Percentiles rank a stretch among this genome's conserved stretches.
phyloP scores from a whole-genome alignment of 1,140 invertebrate genomes.

The Drosophila pectinifera region DNA sequence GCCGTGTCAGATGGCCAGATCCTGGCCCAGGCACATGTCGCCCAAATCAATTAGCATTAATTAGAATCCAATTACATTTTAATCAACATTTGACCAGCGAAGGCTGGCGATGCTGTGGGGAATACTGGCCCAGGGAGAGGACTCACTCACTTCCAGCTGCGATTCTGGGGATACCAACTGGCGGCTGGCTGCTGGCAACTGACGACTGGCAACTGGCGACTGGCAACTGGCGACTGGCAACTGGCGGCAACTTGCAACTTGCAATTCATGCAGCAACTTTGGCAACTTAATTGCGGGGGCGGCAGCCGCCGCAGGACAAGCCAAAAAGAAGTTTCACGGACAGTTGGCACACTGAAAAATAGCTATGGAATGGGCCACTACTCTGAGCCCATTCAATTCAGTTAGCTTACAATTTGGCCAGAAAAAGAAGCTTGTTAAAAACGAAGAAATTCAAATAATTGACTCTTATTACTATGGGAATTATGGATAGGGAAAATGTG shows the following conservation, averaged over 20 bases:
- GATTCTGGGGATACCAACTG: slow-evolving; percentile 10
- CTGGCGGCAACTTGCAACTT: slow-evolving; percentile 57
- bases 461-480: too few species aligned
- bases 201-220: slow-evolving; percentile 58
- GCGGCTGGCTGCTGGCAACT: slow-evolving; percentile 62
- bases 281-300: slow-evolving; percentile 68
- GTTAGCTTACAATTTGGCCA: background rate
- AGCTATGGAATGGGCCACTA: background rate
- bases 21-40: slow-evolving; percentile 45
- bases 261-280: slow-evolving; percentile 69
- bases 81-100: slow-evolving; percentile 60
- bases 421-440: background rate
- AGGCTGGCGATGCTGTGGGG: background rate
- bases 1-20: slow-evolving; percentile 3
- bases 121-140: background rate
- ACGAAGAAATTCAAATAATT: background rate
- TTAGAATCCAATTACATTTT: slow-evolving; percentile 73
- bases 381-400: background rate
- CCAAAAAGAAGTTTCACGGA: slow-evolving; percentile 1
- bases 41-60: slow-evolving; percentile 75
- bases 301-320: slow-evolving; percentile 4
- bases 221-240: slow-evolving; percentile 58
- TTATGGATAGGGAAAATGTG: too few species aligned
- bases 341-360: slow-evolving; percentile 7
- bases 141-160: slow-evolving; percentile 4